phyloP scores from a whole-genome alignment of 2,797 vertebrate genomes.

The Eulemur albifrons region DNA sequence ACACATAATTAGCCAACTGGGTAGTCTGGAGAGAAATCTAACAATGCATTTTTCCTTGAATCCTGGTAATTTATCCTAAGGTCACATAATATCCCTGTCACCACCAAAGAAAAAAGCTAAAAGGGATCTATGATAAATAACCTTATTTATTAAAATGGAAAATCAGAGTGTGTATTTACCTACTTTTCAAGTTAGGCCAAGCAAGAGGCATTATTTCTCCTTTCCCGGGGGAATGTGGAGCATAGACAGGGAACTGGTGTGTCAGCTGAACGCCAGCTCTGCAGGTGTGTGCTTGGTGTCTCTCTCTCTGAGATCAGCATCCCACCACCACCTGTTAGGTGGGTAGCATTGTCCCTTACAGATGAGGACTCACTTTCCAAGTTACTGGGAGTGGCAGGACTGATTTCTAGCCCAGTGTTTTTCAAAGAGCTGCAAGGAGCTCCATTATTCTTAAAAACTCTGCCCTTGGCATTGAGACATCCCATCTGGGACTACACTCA shows the following conservation, averaged over 20 bases:
- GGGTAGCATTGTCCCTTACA: neutral
- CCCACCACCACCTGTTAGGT: neutral
- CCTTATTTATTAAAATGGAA: neutral
- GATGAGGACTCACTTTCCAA: neutral
- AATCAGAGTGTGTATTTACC: neutral
- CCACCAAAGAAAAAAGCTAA: neutral
- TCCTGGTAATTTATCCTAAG: neutral
- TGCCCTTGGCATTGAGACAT: neutral
- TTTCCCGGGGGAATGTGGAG: neutral
- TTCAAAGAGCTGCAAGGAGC: neutral
- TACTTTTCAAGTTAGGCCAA: neutral
- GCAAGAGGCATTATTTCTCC: neutral
- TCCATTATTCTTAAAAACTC: slow-evolving; percentile 35
- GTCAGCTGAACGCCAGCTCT: neutral
- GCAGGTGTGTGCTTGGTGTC: neutral
- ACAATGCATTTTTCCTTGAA: neutral
- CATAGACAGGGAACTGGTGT: no score
- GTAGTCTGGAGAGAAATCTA: neutral
- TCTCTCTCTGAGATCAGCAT: neutral
- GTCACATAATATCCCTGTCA: neutral
- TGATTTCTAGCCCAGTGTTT: neutral
- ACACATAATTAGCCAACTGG: neutral
- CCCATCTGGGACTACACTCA: neutral
- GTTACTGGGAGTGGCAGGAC: neutral
- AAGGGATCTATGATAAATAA: neutral